Conservation (phyloP, 2,113 vertebrate species). For the Thalassarche chlororhynchos region DNA sequence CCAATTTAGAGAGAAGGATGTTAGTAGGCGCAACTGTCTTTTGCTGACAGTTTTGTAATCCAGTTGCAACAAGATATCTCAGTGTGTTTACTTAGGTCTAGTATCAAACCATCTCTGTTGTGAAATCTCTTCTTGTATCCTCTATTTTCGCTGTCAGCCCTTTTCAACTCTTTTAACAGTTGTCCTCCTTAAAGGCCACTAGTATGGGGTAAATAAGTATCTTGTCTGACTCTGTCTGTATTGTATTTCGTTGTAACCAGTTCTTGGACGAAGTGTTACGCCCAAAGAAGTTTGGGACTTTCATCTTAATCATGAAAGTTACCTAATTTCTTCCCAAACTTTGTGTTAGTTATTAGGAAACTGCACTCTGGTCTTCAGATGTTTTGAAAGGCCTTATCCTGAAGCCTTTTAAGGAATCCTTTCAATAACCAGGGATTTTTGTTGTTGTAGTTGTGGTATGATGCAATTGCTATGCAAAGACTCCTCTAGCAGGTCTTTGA, state of each 20-base stretch:
- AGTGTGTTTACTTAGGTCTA: not conserved
- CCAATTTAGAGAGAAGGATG: too few species aligned
- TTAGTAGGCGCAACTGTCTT: not conserved
- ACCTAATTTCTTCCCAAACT: not conserved
- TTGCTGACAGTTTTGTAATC: not conserved
- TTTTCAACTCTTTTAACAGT: not conserved
- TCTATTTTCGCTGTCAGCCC: not conserved
- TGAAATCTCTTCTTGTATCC: not conserved
- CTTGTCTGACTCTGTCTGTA: not conserved
- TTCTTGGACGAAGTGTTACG: not conserved
- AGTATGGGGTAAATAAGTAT: not conserved
- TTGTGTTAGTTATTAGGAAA: not conserved
- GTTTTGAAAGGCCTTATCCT: not conserved
- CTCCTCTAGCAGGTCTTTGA: not conserved
- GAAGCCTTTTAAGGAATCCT: not conserved
- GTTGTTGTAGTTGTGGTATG: not conserved
- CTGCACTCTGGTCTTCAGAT: not conserved
- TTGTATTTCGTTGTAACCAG: not conserved
- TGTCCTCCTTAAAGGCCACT: not conserved
- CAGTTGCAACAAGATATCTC: not conserved
- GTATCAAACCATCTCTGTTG: not conserved
- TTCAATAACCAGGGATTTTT: not conserved
- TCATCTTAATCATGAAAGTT: not conserved
- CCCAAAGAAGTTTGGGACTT: not conserved
- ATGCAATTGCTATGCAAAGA: not conserved